Evolutionary conservation across 2,113 vertebrate genomes (phyloP), one percentile per base, ranked within the genome.

Genomic region (Microtus oregoni): DNA sequence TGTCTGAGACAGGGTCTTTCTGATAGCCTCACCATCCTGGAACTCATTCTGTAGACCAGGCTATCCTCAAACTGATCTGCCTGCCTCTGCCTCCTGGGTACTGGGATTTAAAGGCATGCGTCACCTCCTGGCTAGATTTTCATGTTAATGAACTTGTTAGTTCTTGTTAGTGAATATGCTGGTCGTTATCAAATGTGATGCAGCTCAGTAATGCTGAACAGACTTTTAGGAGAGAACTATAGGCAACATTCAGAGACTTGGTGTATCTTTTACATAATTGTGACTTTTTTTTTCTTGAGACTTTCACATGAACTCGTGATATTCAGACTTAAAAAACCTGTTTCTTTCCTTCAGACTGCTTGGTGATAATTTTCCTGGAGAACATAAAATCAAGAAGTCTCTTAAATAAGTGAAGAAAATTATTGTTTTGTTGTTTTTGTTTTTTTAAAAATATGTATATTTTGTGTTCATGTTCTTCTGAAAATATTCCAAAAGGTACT

Each of bases 401-500:
- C 82, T 83, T 77, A 17, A 85, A 67, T 85, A 88, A 76, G 68
- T 87, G 22, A 76, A 88, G 75, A 82, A 90, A 90, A 78, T 86
- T 70, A 78, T 86, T 70, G 50, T 55, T 70, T 52, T 70, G 35
- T 19, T 79, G 44, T 82, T 30, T 7, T 82, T 30, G n/a, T 70
- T 9, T 83, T 76, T 77, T 88, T 78, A 73, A 30, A n/a, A 77
- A 76, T 90, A 82, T 72, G 19, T 22, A 5, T 93, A 72, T 83
- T 85, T 95, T 89, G 2, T 87, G 41, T n/a, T 73, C 75, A 30
- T 76, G 70, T 58, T 87, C 22, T 92, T 91, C 58, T 73, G 32
- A 67, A 88, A 67, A n/a, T 91, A 86, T 52, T 89, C 63, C 87
- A 15, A 77, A 77, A 63, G 17, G 26, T 81, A 55, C 9, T 77